Base-by-base conservation (phyloP, 2,113 vertebrate species). In the Eubucco bourcierii region DNA sequence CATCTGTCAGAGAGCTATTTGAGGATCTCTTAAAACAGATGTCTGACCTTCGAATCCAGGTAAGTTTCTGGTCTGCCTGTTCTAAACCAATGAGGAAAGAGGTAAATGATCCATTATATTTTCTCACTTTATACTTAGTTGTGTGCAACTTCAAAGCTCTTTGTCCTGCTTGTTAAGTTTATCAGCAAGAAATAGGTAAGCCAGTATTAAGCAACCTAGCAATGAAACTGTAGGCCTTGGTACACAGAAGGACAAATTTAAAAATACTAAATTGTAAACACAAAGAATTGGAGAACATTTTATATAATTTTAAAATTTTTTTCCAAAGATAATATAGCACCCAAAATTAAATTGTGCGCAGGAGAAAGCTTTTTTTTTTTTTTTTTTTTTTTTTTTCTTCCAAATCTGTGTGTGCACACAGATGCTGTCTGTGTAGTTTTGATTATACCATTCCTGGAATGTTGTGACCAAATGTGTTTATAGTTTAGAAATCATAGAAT, bases 11-110 rank as follows among this genome's bases (percentile, higher is more conserved):
- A 90, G 98, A 98, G 75, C 95, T 98, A 65, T 99, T 99, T 96
- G 98, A 98, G 88, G 98, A 99, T 92, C 96, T 99, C 20, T 92
- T 99, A 80, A 98, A 98, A 94, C 99, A 99, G 88, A 98, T 99
- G 98, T 99, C 99, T 72, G 99, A 99, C 85, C 98, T 99, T 73
- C 97, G 98, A 90, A 97, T 99, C 56, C 99, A 99, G 99, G 99
- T 99, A 94, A 86, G 50, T 71, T 72, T 72, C 63, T 56, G 18
- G 10, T 28, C 71, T 59, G 31, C 33, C 17, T 80, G 10, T 65
- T 70, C 47, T 9, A 75, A 90, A 41, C 56, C 28, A 56, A 6
- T 60, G 29, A 80, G 31, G 33, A 74, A 47, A 80, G 16, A 50
- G 41, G 18, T 17, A 76, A 71, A 39, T 59, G 27, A 47, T 73